These are phyloP conservation scores for Bujurquina vittata DNA, from an alignment of 2,113 vertebrate species.

Conservation along the genomic window DNA sequence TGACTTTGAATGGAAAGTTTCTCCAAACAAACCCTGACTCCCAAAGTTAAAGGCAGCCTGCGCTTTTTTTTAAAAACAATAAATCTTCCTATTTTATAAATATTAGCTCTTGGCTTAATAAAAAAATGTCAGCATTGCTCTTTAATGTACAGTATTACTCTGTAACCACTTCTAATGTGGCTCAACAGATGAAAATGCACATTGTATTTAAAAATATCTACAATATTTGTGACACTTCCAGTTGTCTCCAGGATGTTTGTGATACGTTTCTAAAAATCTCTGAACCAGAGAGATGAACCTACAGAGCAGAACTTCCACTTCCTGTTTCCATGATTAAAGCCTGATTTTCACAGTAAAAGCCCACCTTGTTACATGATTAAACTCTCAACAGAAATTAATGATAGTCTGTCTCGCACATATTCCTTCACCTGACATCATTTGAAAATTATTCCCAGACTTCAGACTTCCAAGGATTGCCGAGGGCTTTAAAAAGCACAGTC, in stretches of 20 bases:
- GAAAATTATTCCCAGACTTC: slow-evolving; percentile 30
- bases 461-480: slow-evolving; percentile 5
- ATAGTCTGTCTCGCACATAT: neutral
- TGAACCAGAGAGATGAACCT: slow-evolving; percentile 58
- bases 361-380: slow-evolving; percentile 14
- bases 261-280: slow-evolving; percentile 49
- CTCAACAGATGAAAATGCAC: slow-evolving; percentile 33
- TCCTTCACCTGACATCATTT: slow-evolving; percentile 47
- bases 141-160: slow-evolving; percentile 50
- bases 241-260: slow-evolving; percentile 73
- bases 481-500: slow-evolving; percentile 31
- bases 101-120: slow-evolving; percentile 68
- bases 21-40: slow-evolving; percentile 51
- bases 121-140: slow-evolving; percentile 45
- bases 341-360: slow-evolving; percentile 71
- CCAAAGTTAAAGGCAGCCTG: slow-evolving; percentile 62
- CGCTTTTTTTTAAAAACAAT: slow-evolving; percentile 58
- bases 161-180: slow-evolving; percentile 26
- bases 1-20: slow-evolving; percentile 35
- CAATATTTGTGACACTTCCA: slow-evolving; percentile 66
- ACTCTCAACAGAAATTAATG: slow-evolving; percentile 9
- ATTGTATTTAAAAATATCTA: slow-evolving; percentile 48
- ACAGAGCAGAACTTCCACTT: slow-evolving; percentile 36
- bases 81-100: slow-evolving; percentile 72
- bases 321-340: slow-evolving; percentile 28